phyloP scores from a whole-genome alignment of 2,888 invertebrate species.

The Malthinus flaveolus region DNA sequence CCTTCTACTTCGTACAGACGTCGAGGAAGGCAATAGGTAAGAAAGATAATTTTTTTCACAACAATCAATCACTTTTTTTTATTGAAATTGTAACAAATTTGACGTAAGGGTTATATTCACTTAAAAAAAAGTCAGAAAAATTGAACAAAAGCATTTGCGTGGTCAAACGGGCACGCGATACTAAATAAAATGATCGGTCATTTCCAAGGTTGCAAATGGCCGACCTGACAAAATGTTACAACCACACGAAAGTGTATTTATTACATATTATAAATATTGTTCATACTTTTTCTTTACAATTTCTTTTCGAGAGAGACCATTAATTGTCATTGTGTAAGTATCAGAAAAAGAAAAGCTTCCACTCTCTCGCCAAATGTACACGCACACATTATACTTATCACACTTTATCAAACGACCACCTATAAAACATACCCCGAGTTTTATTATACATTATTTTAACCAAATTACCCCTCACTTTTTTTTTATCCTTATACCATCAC shows the following conservation, averaged over 20 bases:
- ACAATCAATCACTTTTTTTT: background rate
- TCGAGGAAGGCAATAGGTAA: no score
- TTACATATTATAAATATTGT: slow-evolving; percentile 33
- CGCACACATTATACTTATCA: slow-evolving; percentile 48
- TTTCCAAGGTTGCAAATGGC: slow-evolving; percentile 46
- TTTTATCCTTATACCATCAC: no score
- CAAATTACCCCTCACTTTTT: slow-evolving; percentile 8
- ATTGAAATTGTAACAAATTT: slow-evolving; percentile 3
- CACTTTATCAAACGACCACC: slow-evolving; percentile 49
- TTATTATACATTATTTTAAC: slow-evolving; percentile 38
- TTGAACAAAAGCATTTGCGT: slow-evolving; percentile 24
- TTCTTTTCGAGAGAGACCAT: slow-evolving; percentile 18
- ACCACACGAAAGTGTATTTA: slow-evolving; percentile 45
- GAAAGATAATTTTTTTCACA: background rate
- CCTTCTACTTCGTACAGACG: no score
- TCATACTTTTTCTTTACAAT: slow-evolving; percentile 27
- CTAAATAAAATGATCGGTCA: slow-evolving; percentile 50
- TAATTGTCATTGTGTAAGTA: slow-evolving; percentile 17
- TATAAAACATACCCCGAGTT: slow-evolving; percentile 45
- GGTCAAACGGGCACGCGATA: slow-evolving; percentile 39
- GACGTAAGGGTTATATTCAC: background rate
- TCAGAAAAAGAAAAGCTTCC: slow-evolving; percentile 25
- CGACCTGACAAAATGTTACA: slow-evolving; percentile 44
- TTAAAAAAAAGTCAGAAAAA: slow-evolving; percentile 18
- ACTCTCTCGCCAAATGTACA: slow-evolving; percentile 42